Evolutionary conservation across 2,113 vertebrate genomes (phyloP), one percentile per base, ranked within the genome.

Genomic region (Hippocampus zosterae): DNA sequence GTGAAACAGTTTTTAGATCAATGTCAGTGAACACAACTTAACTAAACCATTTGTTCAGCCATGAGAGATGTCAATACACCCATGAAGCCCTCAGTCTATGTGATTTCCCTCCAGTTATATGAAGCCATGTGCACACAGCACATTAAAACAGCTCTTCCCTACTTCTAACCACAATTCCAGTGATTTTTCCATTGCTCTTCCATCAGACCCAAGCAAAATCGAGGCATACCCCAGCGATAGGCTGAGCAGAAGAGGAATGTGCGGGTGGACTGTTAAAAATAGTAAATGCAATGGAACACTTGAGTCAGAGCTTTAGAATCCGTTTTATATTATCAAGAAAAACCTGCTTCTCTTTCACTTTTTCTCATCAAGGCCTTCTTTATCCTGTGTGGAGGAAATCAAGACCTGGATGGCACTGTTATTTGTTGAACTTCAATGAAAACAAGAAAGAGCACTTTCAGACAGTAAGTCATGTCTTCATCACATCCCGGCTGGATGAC

Each of bases 1-100:
- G 94, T 94, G 96, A 95, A 98, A 87, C 92, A 95, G 94, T 85
- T 84, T 71, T 60, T 72, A 84, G 91, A 96, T 97, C 95, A 89
- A 98, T 96, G 94, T 91, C 93, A 92, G 94, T 94, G 95, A 97
- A 96, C 94, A 94, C 94, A 95, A 93, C 95, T 95, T 94, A 96
- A 98, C 94, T 95, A 94, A 91, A 90, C 93, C 95, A 96, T 97
- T 96, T 96, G 95, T 96, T 95, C 94, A 94, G 93, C 94, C 93
- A 93, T 95, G 95, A 95, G 94, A 94, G 93, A 94, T 94, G 95
- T 95, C 95, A 95, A 97, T 98, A 96, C 92, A 92, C 92, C 94
- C 94, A 95, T 95, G 95, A 96, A 93, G 94, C 94, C 94, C 95
- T 96, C 93, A 89, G 94, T 98, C 95, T 96, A 94, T 94, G 94